Evolutionary conservation across 2,888 invertebrate genomes (phyloP).

Genomic region (Tiphia femorata): DNA sequence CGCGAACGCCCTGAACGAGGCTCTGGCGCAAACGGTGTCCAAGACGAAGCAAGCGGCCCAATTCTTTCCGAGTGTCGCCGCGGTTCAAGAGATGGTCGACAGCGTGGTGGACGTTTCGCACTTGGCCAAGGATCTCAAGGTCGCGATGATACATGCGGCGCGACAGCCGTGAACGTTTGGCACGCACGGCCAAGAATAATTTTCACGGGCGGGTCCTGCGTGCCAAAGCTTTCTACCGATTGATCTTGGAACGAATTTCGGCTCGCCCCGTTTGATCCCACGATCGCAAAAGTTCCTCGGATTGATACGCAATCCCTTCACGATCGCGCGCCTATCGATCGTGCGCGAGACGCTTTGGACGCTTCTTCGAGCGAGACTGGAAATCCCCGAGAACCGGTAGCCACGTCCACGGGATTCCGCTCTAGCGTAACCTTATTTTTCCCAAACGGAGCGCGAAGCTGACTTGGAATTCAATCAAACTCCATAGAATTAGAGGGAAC

Average conservation of each 20-base stretch:
- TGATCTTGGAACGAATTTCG: background rate
- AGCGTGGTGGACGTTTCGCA: constrained; percentile 88
- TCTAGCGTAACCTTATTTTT: no score
- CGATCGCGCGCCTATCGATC: no score
- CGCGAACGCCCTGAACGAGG: constrained; percentile 85
- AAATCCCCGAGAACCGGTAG: no score
- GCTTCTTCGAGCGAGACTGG: no score
- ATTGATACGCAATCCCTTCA: constrained; percentile 15
- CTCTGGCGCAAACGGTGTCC: constrained; percentile 84
- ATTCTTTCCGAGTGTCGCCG: constrained; percentile 90
- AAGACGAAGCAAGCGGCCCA: constrained; percentile 93
- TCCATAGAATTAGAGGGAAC: no score
- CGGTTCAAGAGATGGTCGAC: constrained; percentile 95
- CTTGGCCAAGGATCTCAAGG: constrained; percentile 84
- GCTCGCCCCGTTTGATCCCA: background rate
- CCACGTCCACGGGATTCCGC: no score
- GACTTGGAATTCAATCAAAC: no score
- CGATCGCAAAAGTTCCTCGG: constrained; percentile 31
- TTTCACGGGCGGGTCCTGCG: background rate
- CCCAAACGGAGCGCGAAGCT: no score
- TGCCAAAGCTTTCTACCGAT: background rate
- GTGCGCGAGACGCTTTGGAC: no score
- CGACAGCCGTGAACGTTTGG: constrained; percentile 68
- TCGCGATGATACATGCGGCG: constrained; percentile 80
- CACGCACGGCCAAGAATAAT: background rate